Base-by-base conservation (phyloP, 2,797 vertebrate species). In the Gallirallus australis region DNA sequence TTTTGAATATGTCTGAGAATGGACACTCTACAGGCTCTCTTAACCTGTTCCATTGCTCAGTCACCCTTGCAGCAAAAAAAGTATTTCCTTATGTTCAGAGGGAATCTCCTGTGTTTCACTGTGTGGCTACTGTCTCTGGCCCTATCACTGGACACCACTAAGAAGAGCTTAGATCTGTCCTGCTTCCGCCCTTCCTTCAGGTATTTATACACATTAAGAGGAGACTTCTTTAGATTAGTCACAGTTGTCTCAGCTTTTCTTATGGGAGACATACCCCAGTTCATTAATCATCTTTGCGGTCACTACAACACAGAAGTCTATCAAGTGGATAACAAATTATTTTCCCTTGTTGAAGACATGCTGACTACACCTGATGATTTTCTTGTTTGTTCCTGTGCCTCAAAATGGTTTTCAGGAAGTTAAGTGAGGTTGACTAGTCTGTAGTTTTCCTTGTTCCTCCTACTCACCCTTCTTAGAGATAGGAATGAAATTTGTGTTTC, bases 131-230 rank as follows among this genome's bases (percentile, higher is more conserved):
- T 64, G 9, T 39, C 19, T 42, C 39, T 64, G 39, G 13, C 14
- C 19, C 9, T 53, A 47, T 37, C 37, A 37, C 37, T 37, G 37
- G 37, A 37, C 37, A 37, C 37, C 37, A 37, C 37, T 37, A 37
- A 37, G 37, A 42, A 73, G 15, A 64, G 7, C 28, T 27, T 28
- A 11, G 9, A 11, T 52, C n/a, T 0, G 0, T 70, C 10, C 28
- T 45, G 15, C 30, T 25, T 61, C 19, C 19, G 25, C 2, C 15
- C 9, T 52, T 25, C 17, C 4, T 45, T 69, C 33, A 59, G n/a
- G n/a, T 39, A 45, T 23, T 68, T 68, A 35, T 27, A 24, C 15
- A 56, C 13, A 54, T 53, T n/a, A 31, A 27, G 37, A 37, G 37
- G 15, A 21, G 23, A 6, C 23, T 28, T 45, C 31, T 30, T 13